Percentiles rank a stretch among this genome's conserved stretches.
Conservation (phyloP, 2,113 vertebrate genomes). For the Gopherus evgoodei region DNA sequence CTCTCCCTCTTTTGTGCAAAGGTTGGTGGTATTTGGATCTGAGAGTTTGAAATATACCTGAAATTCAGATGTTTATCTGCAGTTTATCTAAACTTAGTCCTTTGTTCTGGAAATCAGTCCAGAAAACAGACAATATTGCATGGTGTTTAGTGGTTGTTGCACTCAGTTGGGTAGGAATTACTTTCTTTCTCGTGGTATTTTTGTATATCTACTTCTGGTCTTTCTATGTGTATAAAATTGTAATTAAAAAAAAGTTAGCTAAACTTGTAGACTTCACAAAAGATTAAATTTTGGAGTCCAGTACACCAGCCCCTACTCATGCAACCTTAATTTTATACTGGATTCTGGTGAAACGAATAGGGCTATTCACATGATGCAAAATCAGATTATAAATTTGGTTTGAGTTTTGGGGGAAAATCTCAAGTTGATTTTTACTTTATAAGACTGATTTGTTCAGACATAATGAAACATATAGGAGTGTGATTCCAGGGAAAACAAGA, state of each 20-base stretch:
- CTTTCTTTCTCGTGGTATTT: background rate
- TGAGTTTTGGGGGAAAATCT: background rate
- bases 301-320: background rate
- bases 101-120: background rate
- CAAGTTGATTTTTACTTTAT: background rate
- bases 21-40: background rate
- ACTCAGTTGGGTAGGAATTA: background rate
- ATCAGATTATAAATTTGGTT: slow-evolving; percentile 23
- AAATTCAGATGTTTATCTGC: background rate
- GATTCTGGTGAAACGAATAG: background rate
- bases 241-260: background rate
- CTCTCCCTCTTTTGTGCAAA: background rate
- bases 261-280: background rate
- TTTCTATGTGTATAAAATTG: background rate
- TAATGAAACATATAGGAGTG: background rate
- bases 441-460: background rate
- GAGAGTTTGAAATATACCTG: background rate
- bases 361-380: background rate
- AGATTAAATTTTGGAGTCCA: background rate
- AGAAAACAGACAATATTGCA: background rate
- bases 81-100: background rate
- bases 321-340: background rate
- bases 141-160: background rate
- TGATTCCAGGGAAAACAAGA: background rate
- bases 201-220: background rate